Evolutionary conservation across 2,113 vertebrate species (phyloP).

Genomic region (Smithornis capensis): DNA sequence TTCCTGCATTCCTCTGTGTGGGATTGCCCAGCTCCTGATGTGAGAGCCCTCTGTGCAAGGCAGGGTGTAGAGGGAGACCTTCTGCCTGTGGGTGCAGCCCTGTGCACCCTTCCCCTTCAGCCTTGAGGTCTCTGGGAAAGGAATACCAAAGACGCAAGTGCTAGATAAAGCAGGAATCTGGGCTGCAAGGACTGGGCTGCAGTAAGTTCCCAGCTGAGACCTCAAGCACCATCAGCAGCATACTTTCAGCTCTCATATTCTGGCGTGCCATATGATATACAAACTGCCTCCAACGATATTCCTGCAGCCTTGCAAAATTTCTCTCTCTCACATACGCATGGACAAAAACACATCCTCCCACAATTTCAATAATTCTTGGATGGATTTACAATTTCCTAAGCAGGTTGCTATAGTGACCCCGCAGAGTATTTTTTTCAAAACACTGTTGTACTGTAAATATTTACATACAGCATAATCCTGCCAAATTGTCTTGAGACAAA

Average conservation of each 20-base stretch:
- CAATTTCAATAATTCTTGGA: background rate
- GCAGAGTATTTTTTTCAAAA: constrained; percentile 47
- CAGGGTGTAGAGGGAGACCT: background rate
- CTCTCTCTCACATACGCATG: background rate
- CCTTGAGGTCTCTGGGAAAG: background rate
- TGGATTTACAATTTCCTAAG: constrained; percentile 39
- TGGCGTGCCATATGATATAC: background rate
- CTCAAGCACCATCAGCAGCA: background rate
- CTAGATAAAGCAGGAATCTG: background rate
- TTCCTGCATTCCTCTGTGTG: background rate
- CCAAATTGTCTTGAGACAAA: constrained; percentile 61
- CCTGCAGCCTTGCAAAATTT: background rate
- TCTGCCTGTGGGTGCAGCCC: background rate
- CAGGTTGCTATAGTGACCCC: constrained; percentile 56
- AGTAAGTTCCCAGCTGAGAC: background rate
- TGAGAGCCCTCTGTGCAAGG: background rate
- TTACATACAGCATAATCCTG: constrained; percentile 53
- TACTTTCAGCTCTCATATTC: accelerated
- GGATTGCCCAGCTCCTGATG: background rate
- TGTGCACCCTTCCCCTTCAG: background rate
- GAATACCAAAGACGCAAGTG: background rate
- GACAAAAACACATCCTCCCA: background rate
- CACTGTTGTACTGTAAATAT: constrained; percentile 56
- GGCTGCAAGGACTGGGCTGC: background rate
- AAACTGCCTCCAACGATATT: background rate